phyloP scores from a whole-genome alignment of 2,113 vertebrate genomes.

The Butorides virescens region DNA sequence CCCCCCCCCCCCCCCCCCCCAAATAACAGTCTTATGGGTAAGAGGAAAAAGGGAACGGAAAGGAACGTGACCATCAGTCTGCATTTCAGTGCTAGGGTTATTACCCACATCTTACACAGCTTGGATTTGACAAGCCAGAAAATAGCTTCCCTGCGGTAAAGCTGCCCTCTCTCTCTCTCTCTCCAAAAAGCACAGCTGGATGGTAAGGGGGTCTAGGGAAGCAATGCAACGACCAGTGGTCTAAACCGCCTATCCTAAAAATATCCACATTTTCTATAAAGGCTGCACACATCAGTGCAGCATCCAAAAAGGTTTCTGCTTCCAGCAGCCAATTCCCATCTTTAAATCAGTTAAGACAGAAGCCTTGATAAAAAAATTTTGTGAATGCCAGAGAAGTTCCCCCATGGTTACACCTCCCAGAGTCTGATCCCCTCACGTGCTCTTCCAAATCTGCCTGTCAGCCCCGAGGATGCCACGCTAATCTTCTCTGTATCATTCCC shows the following conservation, averaged over 20 bases:
- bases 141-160: neutral
- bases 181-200: neutral
- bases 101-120: neutral
- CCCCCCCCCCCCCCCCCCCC: too few relatives aligned
- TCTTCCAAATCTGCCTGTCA: neutral
- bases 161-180: neutral
- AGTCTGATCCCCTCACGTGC: neutral
- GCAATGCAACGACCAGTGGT: neutral
- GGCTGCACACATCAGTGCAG: neutral
- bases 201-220: neutral
- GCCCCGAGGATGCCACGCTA: constrained; percentile 20
- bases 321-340: neutral
- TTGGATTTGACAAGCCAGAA: neutral
- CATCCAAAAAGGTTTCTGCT: neutral
- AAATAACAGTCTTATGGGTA: neutral
- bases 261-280: neutral
- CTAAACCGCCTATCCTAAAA: neutral
- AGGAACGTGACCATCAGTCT: neutral
- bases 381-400: neutral
- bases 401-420: neutral
- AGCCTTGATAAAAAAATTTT: neutral
- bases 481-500: constrained; percentile 30
- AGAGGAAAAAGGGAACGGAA: neutral
- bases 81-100: neutral
- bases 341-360: neutral